These are phyloP conservation scores for Huso huso DNA, from an alignment of 2,797 vertebrate genomes.

Conservation along the genomic window DNA sequence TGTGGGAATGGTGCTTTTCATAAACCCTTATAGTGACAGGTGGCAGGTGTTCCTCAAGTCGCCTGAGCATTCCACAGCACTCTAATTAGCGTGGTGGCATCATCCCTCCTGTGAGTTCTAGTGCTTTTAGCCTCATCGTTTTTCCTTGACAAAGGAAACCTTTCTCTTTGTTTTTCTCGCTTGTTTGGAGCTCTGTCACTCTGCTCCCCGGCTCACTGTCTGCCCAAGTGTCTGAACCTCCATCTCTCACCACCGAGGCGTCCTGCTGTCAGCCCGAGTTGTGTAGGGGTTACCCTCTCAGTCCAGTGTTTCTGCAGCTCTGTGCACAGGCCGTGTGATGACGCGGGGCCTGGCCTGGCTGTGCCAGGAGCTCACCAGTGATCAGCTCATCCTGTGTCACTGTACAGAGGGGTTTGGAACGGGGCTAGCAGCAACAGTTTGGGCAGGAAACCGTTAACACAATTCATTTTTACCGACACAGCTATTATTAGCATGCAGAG, in stretches of 20 bases:
- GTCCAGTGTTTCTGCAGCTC: slow-evolving; percentile 1
- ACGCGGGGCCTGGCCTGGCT: too few species aligned
- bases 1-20: too few species aligned
- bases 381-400: too few species aligned
- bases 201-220: background rate
- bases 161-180: background rate
- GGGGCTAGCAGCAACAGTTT: too few species aligned
- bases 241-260: background rate
- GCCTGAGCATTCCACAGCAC: slow-evolving; percentile 1
- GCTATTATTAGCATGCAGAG: too few species aligned
- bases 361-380: too few species aligned
- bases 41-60: background rate
- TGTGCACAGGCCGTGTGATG: background rate
- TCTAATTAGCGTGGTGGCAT: slow-evolving; percentile 11
- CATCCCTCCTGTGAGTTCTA: slow-evolving; percentile 4
- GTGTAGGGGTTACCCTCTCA: background rate
- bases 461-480: too few species aligned
- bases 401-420: too few species aligned
- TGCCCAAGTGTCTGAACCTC: background rate
- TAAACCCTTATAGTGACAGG: background rate
- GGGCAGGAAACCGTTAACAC: too few species aligned
- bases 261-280: background rate
- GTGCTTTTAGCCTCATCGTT: slow-evolving; percentile 3
- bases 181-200: background rate
- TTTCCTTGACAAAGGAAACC: background rate